Conservation (phyloP, 2,888 invertebrate species). For the Aspidapion aeneum region DNA sequence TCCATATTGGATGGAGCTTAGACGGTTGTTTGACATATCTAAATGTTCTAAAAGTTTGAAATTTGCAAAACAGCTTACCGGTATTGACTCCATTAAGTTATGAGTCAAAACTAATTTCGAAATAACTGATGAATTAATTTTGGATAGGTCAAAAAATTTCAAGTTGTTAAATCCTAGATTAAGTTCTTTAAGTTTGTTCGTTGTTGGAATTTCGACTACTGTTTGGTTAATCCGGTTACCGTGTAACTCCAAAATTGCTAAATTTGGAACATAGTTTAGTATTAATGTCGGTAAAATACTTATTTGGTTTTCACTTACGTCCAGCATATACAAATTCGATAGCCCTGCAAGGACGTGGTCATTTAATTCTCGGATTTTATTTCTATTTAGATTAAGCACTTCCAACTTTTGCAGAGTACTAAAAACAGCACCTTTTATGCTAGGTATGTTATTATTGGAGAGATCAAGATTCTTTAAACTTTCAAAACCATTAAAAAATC, state of each 20-base stretch:
- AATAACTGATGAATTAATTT: background rate
- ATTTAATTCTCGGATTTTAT: background rate
- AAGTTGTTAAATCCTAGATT: background rate
- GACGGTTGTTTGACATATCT: background rate
- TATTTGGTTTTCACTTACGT: background rate
- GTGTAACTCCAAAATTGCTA: background rate
- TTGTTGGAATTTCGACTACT: background rate
- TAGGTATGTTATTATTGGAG: background rate
- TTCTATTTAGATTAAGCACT: background rate
- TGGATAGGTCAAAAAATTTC: background rate
- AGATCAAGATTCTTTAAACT: background rate
- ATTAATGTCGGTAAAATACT: background rate
- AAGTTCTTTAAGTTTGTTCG: background rate
- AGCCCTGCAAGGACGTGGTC: background rate
- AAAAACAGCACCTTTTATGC: background rate
- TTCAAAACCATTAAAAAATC: background rate
- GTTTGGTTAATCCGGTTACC: background rate
- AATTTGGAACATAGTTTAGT: background rate
- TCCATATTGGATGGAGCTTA: background rate
- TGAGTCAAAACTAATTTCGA: background rate
- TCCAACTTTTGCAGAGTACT: background rate
- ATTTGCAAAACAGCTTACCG: background rate
- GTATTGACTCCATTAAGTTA: background rate
- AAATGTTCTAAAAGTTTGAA: background rate
- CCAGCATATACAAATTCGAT: background rate